phyloP scores from a whole-genome alignment of 2,113 vertebrate species.

The Triplophysa dalaica region DNA sequence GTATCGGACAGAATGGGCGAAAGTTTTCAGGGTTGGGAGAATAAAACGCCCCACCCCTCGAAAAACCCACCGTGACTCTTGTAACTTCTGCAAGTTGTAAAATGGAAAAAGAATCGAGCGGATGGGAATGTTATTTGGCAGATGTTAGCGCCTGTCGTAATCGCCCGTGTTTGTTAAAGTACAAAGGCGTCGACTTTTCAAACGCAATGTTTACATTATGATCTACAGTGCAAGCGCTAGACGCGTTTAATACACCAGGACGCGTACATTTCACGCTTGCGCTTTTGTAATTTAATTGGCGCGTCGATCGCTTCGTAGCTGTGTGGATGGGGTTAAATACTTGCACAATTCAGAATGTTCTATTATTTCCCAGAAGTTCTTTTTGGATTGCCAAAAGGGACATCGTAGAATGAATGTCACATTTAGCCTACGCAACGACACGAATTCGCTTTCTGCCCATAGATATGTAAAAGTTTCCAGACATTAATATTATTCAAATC shows the following conservation, averaged over 20 bases:
- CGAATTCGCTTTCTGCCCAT: no score
- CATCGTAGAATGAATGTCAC: neutral
- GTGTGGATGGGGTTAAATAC: neutral
- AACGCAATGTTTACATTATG: neutral
- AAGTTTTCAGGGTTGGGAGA: constrained; percentile 67
- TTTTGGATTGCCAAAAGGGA: constrained; percentile 1
- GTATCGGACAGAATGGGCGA: constrained; percentile 57
- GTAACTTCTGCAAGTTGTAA: constrained; percentile 60
- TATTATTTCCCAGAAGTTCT: neutral
- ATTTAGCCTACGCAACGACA: neutral
- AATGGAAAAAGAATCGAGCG: constrained; percentile 43
- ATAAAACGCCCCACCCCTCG: constrained; percentile 75
- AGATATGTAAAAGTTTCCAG: no score
- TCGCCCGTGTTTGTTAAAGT: constrained; percentile 15
- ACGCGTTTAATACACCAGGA: no score
- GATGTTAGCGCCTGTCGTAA: neutral
- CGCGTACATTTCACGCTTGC: no score
- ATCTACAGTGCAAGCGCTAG: neutral
- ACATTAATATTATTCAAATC: no score
- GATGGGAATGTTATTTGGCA: neutral
- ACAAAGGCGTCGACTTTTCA: neutral
- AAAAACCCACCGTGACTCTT: constrained; percentile 64
- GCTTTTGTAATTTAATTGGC: neutral
- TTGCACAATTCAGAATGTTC: constrained; percentile 26
- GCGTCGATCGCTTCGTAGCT: neutral